Percentiles rank a stretch among this genome's conserved stretches.
phyloP scores from a whole-genome alignment of 2,113 vertebrate genomes.

The Oryzias woworae region DNA sequence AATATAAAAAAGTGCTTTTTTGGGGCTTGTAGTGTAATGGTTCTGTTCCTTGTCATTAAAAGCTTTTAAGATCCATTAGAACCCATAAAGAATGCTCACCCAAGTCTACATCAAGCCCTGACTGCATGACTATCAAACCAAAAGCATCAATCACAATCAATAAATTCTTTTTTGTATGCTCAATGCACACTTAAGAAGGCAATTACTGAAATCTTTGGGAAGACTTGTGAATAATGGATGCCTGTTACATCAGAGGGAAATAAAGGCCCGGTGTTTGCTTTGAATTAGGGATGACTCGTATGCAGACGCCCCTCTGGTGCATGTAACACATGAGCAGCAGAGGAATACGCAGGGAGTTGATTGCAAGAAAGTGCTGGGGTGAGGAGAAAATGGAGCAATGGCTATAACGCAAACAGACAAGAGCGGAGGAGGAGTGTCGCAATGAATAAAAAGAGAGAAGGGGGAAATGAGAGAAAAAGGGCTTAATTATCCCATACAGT shows the following conservation, averaged over 20 bases:
- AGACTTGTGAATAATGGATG: slow-evolving; percentile 44
- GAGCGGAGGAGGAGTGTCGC: slow-evolving; percentile 48
- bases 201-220: slow-evolving; percentile 26
- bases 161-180: background rate
- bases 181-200: background rate
- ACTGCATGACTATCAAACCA: background rate
- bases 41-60: too few species aligned
- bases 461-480: slow-evolving; percentile 23
- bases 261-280: slow-evolving; percentile 32
- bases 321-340: slow-evolving; percentile 48
- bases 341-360: slow-evolving; percentile 19
- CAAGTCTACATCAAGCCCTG: background rate
- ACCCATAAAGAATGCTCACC: too few species aligned
- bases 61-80: too few species aligned
- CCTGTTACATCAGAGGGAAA: slow-evolving; percentile 39
- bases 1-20: too few species aligned
- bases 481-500: slow-evolving; percentile 41
- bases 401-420: slow-evolving; percentile 49
- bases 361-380: slow-evolving; percentile 19
- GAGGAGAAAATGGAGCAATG: slow-evolving; percentile 39
- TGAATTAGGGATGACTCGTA: slow-evolving; percentile 61
- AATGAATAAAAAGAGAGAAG: slow-evolving; percentile 26
- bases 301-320: slow-evolving; percentile 21
- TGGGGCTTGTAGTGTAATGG: too few species aligned
- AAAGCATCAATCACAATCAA: background rate